A percentile compares a stretch with the other conserved stretches of the same genome.
Conservation (phyloP, 2,888 invertebrate genomes). For the Chymomyza procnemis region DNA sequence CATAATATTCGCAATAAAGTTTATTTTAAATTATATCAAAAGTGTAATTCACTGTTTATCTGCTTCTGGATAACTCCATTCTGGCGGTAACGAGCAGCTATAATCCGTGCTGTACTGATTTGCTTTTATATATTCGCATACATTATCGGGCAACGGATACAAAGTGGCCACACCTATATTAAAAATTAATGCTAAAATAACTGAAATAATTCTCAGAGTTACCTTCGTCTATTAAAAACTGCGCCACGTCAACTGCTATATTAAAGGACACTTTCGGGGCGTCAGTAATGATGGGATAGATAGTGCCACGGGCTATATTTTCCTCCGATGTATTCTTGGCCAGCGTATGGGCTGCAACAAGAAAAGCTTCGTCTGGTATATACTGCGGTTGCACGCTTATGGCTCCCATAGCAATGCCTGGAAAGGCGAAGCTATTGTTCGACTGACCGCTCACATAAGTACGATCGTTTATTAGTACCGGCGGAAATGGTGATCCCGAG, state of each 20-base stretch:
- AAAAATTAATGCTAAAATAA: neutral
- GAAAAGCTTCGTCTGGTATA: conserved; percentile 44
- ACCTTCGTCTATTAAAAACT: conserved; percentile 19
- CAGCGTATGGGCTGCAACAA: conserved; percentile 42
- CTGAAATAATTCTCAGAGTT: neutral
- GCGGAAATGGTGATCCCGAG: conserved; percentile 59
- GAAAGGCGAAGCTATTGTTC: conserved; percentile 55
- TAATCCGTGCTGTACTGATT: conserved; percentile 25
- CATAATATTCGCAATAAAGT: too few species aligned
- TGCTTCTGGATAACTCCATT: conserved; percentile 49
- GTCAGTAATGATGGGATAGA: conserved; percentile 38
- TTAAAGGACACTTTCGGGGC: conserved; percentile 36
- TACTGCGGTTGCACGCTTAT: conserved; percentile 14
- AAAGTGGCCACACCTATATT: conserved; percentile 5
- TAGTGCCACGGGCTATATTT: neutral
- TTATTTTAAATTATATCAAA: too few species aligned
- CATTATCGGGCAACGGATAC: conserved; percentile 20
- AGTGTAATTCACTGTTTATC: too few species aligned
- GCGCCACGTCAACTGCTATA: conserved; percentile 32
- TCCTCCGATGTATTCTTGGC: conserved; percentile 20
- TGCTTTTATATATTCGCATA: conserved; percentile 12
- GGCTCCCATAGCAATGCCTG: conserved; percentile 45
- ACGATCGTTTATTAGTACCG: conserved; percentile 50
- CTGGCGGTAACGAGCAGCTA: conserved; percentile 14
- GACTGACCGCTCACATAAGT: conserved; percentile 47